Evolutionary conservation across 2,888 invertebrate species (phyloP).

Genomic region (Chelonus formosanus): DNA sequence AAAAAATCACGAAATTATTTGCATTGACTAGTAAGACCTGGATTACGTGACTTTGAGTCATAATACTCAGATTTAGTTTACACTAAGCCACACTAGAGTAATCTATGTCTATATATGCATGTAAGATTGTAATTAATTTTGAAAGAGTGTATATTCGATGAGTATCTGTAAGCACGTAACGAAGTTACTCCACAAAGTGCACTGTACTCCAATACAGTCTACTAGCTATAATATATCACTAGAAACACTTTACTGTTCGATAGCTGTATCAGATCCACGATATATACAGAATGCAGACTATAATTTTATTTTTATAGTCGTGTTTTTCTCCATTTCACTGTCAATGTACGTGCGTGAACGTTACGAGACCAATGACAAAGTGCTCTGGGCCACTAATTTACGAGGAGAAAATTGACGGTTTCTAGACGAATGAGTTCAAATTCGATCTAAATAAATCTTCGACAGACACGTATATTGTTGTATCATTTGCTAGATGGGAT

Average conservation of each 20-base stretch:
- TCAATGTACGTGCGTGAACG: slow-evolving; percentile 16
- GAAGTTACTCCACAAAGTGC: slow-evolving; percentile 1
- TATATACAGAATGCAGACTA: slow-evolving; percentile 2
- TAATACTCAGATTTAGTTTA: background rate
- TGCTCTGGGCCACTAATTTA: slow-evolving; percentile 40
- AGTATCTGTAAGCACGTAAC: slow-evolving; percentile 30
- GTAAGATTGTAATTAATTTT: slow-evolving; percentile 35
- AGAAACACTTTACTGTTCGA: background rate
- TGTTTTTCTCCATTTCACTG: slow-evolving; percentile 17
- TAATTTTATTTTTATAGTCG: slow-evolving; percentile 24
- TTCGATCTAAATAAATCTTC: slow-evolving; percentile 22
- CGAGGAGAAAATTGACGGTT: slow-evolving; percentile 43
- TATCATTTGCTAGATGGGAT: background rate
- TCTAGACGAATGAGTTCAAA: slow-evolving; percentile 34
- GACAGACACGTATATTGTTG: background rate
- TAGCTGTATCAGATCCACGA: background rate
- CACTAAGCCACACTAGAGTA: background rate
- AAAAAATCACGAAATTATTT: too few relatives aligned
- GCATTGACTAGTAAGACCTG: too few relatives aligned
- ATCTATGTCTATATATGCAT: background rate
- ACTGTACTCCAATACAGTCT: slow-evolving; percentile 1
- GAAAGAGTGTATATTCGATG: slow-evolving; percentile 23
- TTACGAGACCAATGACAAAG: slow-evolving; percentile 39
- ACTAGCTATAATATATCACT: background rate
- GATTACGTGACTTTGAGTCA: slow-evolving; percentile 5